Conservation (phyloP, 1,140 invertebrate species). For the Acromyrmex charruanus region DNA sequence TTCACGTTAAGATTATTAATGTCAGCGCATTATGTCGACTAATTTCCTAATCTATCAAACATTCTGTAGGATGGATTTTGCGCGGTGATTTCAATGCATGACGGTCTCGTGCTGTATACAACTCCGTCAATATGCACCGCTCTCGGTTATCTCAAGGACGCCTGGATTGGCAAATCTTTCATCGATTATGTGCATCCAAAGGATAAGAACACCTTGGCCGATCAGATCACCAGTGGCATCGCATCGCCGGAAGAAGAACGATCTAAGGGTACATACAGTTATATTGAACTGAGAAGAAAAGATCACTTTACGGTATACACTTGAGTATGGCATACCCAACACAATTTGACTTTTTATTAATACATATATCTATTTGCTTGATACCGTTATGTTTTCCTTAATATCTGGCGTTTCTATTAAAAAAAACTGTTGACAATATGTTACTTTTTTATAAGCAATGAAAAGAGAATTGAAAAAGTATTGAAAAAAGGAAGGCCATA, state of each 20-base stretch:
- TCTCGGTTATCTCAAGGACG: slow-evolving; percentile 93
- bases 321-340: no score
- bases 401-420: no score
- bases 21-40: background rate
- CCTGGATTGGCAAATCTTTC: slow-evolving; percentile 94
- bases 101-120: slow-evolving; percentile 93
- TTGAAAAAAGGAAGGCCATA: no score
- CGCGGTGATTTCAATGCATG: slow-evolving; percentile 93
- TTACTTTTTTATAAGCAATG: no score
- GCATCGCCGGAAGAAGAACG: slow-evolving; percentile 74
- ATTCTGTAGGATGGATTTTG: slow-evolving; percentile 90
- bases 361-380: no score
- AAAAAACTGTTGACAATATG: no score
- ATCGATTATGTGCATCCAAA: slow-evolving; percentile 94
- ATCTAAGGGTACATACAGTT: slow-evolving; percentile 72
- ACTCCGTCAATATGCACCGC: slow-evolving; percentile 90
- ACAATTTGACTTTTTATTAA: no score
- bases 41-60: background rate
- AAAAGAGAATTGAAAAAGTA: no score
- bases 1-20: background rate
- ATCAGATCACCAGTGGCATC: slow-evolving; percentile 87
- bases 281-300: background rate
- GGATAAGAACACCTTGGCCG: slow-evolving; percentile 89
- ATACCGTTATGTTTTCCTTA: no score
- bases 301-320: no score